Conservation (phyloP, 2,797 vertebrate genomes). For the Neopelma chrysocephalum region DNA sequence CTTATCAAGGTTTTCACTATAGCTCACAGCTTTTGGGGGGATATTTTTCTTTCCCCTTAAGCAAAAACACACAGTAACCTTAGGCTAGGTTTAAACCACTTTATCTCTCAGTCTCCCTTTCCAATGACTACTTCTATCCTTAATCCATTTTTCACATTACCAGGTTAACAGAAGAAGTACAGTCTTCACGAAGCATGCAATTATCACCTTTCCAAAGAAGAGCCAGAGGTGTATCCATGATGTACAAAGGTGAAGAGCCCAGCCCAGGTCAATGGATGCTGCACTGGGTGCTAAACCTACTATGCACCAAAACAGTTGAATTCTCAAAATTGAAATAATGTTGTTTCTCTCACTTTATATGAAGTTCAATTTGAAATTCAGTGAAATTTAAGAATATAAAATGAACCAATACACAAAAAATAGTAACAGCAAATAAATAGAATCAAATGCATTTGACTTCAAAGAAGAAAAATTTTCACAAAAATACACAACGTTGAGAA, state of each 20-base stretch:
- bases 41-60: background rate
- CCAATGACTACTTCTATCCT: background rate
- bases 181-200: background rate
- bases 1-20: background rate
- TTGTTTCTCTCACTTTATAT: background rate
- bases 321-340: background rate
- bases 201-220: background rate
- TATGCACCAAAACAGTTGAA: background rate
- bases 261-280: background rate
- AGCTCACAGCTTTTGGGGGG: accelerated
- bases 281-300: background rate
- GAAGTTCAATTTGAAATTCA: background rate
- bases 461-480: background rate
- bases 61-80: background rate
- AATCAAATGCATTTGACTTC: background rate
- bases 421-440: background rate
- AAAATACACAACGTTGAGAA: background rate
- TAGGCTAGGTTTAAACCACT: background rate
- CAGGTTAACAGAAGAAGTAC: background rate
- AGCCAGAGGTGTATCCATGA: background rate
- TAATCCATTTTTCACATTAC: background rate
- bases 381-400: background rate
- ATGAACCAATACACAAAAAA: background rate
- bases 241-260: background rate
- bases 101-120: background rate